Base-by-base conservation (phyloP, 2,797 vertebrate genomes). In the Hippocampus kuda region DNA sequence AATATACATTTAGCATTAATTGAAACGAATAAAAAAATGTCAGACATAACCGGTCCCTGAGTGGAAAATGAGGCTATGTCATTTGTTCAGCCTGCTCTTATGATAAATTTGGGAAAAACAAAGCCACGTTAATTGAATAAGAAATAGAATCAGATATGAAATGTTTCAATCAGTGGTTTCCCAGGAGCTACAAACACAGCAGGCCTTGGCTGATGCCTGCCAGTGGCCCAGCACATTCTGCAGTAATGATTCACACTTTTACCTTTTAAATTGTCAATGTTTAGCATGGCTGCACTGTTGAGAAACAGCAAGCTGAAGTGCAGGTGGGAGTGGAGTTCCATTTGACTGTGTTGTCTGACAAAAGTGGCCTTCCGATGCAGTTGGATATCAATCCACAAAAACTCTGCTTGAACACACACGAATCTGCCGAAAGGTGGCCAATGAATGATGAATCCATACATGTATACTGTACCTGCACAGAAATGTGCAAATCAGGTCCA, bases 91-190 rank as follows among this genome's bases (percentile, higher is more conserved):
- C 41, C 38, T 15, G 66, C 62, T 64, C 20, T 24, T 64, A 24
- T 41, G n/a, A 41, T n/a, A 44, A 24, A 42, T 24, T 24, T 42
- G 22, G 12, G 12, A 15, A 38, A 64, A 64, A 64, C 22, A 26
- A 64, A 64, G 41, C 62, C 13, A 41, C 44, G 41, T 64, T 64
- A 64, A 64, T 64, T 64, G 41, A 64, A 64, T 24, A 44, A 24
- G 22, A 64, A 64, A 64, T 64, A 16, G 41, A 44, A 64, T 64
- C 62, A 64, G 62, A 64, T 64, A 64, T 41, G 61, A 24, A n/a
- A 44, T 24, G 5, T n/a, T 64, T 64, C 62, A 64, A 64, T 44
- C 41, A 62, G 38, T 41, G 34, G 30, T 26, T 22, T 57, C 54
- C 54, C 54, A 27, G 54, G 54, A 57, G 54, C 54, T 26, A 57